phyloP scores from a whole-genome alignment of 2,113 vertebrate species.

The Telmatochromis brichardi region DNA sequence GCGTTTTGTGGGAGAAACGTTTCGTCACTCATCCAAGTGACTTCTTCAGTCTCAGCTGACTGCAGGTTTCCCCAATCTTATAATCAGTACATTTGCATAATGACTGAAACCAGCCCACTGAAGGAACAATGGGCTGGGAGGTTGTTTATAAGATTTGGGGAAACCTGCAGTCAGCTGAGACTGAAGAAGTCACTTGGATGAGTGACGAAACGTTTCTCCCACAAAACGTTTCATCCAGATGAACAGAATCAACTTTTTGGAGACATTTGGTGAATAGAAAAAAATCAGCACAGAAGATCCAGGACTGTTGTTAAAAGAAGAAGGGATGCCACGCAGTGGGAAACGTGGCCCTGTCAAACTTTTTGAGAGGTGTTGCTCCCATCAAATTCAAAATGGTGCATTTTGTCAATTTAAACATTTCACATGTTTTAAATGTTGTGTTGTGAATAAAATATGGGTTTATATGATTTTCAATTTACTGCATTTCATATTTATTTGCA shows the following conservation, averaged over 20 bases:
- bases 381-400: not conserved
- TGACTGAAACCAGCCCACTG: not conserved
- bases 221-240: fast-evolving
- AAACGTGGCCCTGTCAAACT: not conserved
- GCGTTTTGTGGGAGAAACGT: not conserved
- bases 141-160: not conserved
- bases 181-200: not conserved
- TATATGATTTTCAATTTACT: not conserved
- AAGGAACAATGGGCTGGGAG: not conserved
- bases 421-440: not conserved
- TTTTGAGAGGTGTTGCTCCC: not conserved
- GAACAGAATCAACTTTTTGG: not conserved
- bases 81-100: not conserved
- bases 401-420: not conserved
- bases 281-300: not conserved
- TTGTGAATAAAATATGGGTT: not conserved
- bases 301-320: not conserved
- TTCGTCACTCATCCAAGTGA: not conserved
- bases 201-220: not conserved
- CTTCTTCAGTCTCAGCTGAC: not conserved
- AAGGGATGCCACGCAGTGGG: not conserved
- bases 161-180: not conserved
- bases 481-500: not conserved
- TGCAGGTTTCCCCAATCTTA: not conserved
- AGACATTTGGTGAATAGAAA: not conserved